Conservation (phyloP, 2,797 vertebrate species). For the Dromococcyx pavoninus region DNA sequence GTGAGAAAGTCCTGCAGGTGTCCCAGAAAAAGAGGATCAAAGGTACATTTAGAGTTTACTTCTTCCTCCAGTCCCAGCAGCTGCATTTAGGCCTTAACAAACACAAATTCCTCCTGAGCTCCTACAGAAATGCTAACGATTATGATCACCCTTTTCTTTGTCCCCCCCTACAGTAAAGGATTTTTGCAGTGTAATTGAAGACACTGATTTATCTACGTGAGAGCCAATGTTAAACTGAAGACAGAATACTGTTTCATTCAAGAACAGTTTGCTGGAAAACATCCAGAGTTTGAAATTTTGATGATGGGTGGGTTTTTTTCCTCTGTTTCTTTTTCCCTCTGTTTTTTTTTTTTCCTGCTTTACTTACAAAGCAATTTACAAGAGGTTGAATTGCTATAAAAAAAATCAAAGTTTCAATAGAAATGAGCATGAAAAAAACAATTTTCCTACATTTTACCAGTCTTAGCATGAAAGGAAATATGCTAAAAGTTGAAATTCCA, state of each 20-base stretch:
- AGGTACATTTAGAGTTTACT: neutral
- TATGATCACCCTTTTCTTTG: neutral
- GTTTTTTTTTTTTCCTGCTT: neutral
- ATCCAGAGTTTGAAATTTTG: neutral
- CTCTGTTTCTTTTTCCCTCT: fast-evolving
- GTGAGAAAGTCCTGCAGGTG: neutral
- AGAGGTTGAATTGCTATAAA: neutral
- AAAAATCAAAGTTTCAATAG: neutral
- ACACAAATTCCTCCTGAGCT: neutral
- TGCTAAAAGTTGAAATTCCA: neutral
- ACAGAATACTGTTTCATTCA: neutral
- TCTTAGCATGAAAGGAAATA: neutral
- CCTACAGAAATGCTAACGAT: neutral
- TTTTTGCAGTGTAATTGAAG: neutral
- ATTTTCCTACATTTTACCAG: neutral
- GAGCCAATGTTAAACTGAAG: neutral
- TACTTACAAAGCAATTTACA: neutral
- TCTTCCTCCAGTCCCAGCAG: neutral
- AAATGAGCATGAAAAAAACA: neutral
- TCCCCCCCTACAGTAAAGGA: neutral
- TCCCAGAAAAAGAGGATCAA: neutral
- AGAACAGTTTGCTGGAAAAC: constrained; percentile 32
- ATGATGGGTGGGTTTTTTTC: neutral
- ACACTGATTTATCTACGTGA: neutral
- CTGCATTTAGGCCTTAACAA: neutral